A percentile compares a stretch with the other conserved stretches of the same genome.
phyloP scores from a whole-genome alignment of 2,113 vertebrate species.

The Protobothrops mucrosquamatus region DNA sequence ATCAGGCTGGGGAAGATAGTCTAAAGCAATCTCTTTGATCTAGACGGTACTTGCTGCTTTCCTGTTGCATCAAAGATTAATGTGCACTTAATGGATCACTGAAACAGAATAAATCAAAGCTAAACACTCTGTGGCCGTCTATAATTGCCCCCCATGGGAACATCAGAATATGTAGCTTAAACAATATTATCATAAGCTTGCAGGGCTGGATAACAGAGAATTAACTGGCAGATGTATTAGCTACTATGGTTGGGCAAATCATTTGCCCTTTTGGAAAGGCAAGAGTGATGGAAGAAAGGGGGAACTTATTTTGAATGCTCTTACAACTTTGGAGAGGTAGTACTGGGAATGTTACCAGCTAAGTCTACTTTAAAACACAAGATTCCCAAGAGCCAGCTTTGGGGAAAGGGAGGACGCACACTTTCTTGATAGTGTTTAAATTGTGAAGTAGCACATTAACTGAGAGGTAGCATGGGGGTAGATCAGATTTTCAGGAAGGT shows the following conservation, averaged over 20 bases:
- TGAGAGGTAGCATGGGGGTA: background rate
- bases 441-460: background rate
- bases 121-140: conserved; percentile 53
- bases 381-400: background rate
- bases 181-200: conserved; percentile 7
- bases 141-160: background rate
- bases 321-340: background rate
- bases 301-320: background rate
- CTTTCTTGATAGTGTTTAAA: background rate
- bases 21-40: conserved; percentile 54
- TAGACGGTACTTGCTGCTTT: conserved; percentile 8
- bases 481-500: background rate
- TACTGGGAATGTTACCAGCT: background rate
- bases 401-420: background rate
- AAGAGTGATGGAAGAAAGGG: background rate
- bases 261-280: background rate
- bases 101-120: conserved; percentile 65
- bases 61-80: conserved; percentile 53
- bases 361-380: background rate
- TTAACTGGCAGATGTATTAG: background rate
- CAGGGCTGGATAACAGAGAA: background rate
- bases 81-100: background rate
- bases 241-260: background rate
- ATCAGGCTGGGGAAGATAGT: background rate
- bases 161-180: conserved; percentile 11